Base-by-base conservation (phyloP, 1,140 invertebrate species). In the Formica exsecta region DNA sequence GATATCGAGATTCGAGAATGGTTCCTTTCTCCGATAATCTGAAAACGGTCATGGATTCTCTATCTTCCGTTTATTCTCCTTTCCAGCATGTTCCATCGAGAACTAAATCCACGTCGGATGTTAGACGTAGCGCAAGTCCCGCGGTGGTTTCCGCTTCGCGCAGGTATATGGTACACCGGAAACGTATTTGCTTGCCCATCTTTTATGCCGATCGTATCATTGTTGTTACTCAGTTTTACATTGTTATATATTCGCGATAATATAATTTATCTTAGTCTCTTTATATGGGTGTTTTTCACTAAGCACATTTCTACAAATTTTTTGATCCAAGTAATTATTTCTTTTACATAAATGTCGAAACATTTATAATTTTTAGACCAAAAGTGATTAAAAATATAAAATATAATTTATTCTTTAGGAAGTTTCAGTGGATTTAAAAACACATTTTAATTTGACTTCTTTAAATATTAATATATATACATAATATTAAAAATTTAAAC, bases 21-120 rank as follows among this genome's bases (percentile, higher is more conserved):
- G 62, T 54, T 54, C 48, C 48, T 51, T 19, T 19, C 62, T 66
- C 32, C 76, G 64, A 80, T 68, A 80, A 80, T 68, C 64, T 36
- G 54, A 68, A 38, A 48, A 80, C 64, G 44, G 29, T 65, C 74
- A n/a, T 38, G 44, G 44, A 41, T 44, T 61, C 32, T 71, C 25
- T 41, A 48, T 38, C 19, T 64, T 41, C 48, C 65, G 44, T 57
- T 83, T 83, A 65, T 80, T 70, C 57, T 79, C 65, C 57, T 32
- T 38, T 54, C 41, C 38, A 62, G 48, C 44, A 36, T 65, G 62
- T 22, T 85, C 75, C 32, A 38, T 80, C 65, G 36, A 87, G 81
- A 87, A 85, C 75, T 85, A 87, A 89, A 86, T 84, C 86, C 71
- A 48, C 62, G 61, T 73, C 57, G 77, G 66, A 81, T 86, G 73